Base-by-base conservation (phyloP, 2,888 invertebrate genomes). In the Caenorhabditis wallacei region DNA sequence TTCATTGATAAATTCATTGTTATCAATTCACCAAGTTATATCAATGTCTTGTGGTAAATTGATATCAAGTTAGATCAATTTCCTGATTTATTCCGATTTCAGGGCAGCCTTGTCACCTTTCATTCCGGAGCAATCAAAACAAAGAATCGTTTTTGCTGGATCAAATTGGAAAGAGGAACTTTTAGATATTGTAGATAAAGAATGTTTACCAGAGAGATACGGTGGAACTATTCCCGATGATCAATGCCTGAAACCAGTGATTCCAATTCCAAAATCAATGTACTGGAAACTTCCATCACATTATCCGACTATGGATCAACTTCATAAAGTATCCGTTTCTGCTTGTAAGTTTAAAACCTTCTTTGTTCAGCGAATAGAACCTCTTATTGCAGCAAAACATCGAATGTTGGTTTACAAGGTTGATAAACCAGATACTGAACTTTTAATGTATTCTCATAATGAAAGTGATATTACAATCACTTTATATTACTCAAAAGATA, bases 1-100 rank as follows among this genome's bases (percentile, higher is more conserved):
- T 87, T 85, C 56, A 87, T 88, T 43, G 87, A 87, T 64, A 87
- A 87, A 57, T 87, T 88, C 61, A 86, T 88, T 53, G 85, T 87
- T 18, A 84, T 88, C 54, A 88, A 88, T 64, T 80, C 87, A 2
- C 88, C 88, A 16, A 80, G 85, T 26, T 88, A 81, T 70, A 84
- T 88, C 75, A 86, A 86, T 61, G 81, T 88, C 16, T 70, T 88
- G 40, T 87, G 85, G 85, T 81, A 63, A 22, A 8, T 18, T 18
- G 18, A 18, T 18, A 48, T 5, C n/a, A 48, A 48, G 18, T 48
- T 8, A 18, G 18, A 48, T 48, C 13, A 18, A 48, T 48, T 48
- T 48, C 18, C n/a, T 0, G 2, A 20, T 68, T 75, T 48, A 18
- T 48, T 8, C n/a, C 0, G 2, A 20, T 68, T 75, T 54, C 57